Base-by-base conservation (phyloP, 2,888 invertebrate genomes). In the Melieria picta region DNA sequence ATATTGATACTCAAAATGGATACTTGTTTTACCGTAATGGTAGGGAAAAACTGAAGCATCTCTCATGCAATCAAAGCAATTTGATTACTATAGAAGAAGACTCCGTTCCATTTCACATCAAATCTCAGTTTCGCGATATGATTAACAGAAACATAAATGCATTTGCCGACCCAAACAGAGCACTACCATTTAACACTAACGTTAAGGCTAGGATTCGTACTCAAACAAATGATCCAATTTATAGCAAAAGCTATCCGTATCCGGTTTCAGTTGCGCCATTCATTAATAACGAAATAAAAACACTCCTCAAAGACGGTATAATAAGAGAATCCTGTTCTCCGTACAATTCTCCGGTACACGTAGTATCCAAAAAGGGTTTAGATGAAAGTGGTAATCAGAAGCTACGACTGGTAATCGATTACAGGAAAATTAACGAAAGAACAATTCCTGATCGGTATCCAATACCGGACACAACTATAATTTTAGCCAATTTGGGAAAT, bases 211-310 rank as follows among this genome's bases (percentile, higher is more conserved):
- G 10, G 11, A 50, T 50, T 11, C 2, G 11, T 9, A 50, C 50
- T 50, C 9, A 50, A 50, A 11, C 9, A 9, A 11, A 50, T 50
- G 50, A 50, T 10, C 50, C 30, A 30, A 30, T 30, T 30, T 30
- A 30, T 30, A 30, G 30, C 30, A 69, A 66, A 69, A 66, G 65
- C n/a, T 74, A 70, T 65, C 71, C 71, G 7, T 74, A 73, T 58
- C 69, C 72, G 6, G 65, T 75, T 69, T 73, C 67, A 7, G 75
- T 64, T 52, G 66, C 67, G 4, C 47, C 66, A 11, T 73, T 72
- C 16, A 64, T 73, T 52, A 75, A 75, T 58, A 70, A 58, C n/a
- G 69, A 69, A 72, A 73, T 73, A 45, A 65, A 71, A 69, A 58
- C 48, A 7, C 60, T 74, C 30, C 63, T 74, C 43, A 68, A 61